These are phyloP conservation scores for Drosophila anomalata DNA, from an alignment of 2,888 invertebrate species.

Conservation along the genomic window DNA sequence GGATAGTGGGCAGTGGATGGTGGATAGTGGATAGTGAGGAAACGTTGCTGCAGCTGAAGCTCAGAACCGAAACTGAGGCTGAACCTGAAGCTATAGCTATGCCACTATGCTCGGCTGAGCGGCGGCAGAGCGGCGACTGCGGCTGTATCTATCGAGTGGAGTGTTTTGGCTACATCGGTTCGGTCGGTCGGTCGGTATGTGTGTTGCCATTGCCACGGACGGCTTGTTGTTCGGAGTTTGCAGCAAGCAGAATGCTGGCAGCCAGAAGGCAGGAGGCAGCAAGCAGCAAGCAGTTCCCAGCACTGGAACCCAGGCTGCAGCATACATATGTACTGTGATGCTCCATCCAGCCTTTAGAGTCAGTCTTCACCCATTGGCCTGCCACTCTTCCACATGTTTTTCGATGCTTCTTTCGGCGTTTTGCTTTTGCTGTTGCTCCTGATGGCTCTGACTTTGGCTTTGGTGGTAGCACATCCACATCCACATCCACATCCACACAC, in stretches of 20 bases:
- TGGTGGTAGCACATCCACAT: conserved; percentile 36
- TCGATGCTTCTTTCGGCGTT: conserved; percentile 7
- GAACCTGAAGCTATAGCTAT: conserved; percentile 40
- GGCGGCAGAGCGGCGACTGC: conserved; percentile 45
- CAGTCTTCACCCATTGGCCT: conserved; percentile 72
- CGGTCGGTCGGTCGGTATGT: conserved; percentile 46
- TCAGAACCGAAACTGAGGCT: conserved; percentile 77
- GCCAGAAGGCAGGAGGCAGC: conserved; percentile 12
- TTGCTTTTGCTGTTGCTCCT: background rate
- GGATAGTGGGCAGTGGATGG: conserved; percentile 4
- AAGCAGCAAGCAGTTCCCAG: conserved; percentile 11
- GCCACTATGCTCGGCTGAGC: conserved; percentile 38
- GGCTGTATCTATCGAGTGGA: conserved; percentile 68
- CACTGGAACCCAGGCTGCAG: conserved; percentile 29
- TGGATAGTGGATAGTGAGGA: conserved; percentile 12
- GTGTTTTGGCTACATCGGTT: conserved; percentile 73
- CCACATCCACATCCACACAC: background rate
- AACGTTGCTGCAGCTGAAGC: conserved; percentile 48
- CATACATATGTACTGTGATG: conserved; percentile 60
- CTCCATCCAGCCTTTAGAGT: conserved; percentile 35
- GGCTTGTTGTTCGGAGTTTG: conserved; percentile 47
- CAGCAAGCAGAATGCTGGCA: conserved; percentile 18
- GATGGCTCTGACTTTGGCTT: conserved; percentile 2
- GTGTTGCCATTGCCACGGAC: conserved; percentile 64
- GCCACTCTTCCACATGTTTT: conserved; percentile 53